phyloP scores from a whole-genome alignment of 2,888 invertebrate genomes.

The Petrolisthes manimaculis region DNA sequence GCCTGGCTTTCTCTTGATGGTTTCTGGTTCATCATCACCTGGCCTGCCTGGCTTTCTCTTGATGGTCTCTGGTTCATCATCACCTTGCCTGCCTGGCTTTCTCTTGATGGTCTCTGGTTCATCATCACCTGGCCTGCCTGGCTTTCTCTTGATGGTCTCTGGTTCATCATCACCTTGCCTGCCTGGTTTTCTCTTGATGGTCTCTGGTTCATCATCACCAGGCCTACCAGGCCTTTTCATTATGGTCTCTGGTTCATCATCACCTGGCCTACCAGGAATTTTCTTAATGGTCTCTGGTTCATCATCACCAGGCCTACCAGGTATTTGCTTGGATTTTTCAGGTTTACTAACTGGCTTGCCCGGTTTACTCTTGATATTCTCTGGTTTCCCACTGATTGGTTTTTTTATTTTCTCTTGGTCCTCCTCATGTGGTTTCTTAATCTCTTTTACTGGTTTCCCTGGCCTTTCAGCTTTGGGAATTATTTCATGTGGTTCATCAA shows the following conservation, averaged over 20 bases:
- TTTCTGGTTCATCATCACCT: too few relatives aligned
- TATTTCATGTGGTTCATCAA: constrained; percentile 15
- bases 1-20: too few relatives aligned
- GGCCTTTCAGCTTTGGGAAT: neutral
- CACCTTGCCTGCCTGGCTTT: too few relatives aligned
- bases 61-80: too few relatives aligned
- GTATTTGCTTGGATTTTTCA: constrained; percentile 3
- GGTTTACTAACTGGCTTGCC: constrained; percentile 27
- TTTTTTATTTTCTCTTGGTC: neutral
- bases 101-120: too few relatives aligned
- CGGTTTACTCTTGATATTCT: constrained; percentile 10
- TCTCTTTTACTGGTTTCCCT: neutral
- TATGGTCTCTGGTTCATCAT: constrained; percentile 17
- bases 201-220: too few relatives aligned
- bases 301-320: constrained; percentile 15
- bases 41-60: too few relatives aligned
- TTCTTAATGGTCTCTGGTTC: constrained; percentile 28
- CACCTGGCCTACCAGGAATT: constrained; percentile 36
- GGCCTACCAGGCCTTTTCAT: too few relatives aligned
- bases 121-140: too few relatives aligned
- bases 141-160: too few relatives aligned
- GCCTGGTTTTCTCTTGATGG: too few relatives aligned
- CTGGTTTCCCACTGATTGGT: constrained; percentile 27
- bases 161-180: too few relatives aligned
- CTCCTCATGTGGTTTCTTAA: constrained; percentile 10